Percentiles rank a stretch among this genome's conserved stretches.
phyloP scores from a whole-genome alignment of 2,113 vertebrate species.

The Pantherophis guttatus region DNA sequence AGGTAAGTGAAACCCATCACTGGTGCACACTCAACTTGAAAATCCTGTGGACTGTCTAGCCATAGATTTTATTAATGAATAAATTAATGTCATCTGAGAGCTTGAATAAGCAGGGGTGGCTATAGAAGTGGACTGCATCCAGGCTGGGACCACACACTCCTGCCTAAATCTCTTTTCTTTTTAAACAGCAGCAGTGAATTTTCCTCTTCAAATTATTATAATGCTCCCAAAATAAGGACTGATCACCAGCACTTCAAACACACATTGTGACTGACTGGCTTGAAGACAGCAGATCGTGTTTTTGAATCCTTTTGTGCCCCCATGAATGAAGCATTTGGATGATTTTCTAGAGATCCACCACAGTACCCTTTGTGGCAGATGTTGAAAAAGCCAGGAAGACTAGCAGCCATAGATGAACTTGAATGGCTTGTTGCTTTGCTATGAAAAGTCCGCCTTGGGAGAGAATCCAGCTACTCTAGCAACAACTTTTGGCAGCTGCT shows the following conservation, averaged over 20 bases:
- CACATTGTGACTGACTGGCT: neutral
- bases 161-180: neutral
- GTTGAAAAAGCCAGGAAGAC: slow-evolving; percentile 44
- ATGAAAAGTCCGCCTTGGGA: slow-evolving; percentile 60
- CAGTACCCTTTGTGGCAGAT: neutral
- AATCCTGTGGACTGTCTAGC: neutral
- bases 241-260: neutral
- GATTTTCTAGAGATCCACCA: neutral
- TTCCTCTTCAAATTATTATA: neutral
- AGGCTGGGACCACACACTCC: neutral
- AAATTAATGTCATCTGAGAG: neutral
- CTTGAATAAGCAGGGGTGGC: neutral
- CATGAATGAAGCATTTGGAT: neutral
- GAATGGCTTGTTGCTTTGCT: slow-evolving; percentile 44
- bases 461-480: slow-evolving; percentile 66
- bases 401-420: slow-evolving; percentile 42
- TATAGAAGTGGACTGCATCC: neutral
- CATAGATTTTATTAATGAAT: neutral
- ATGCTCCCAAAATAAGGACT: neutral
- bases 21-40: neutral
- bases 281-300: neutral
- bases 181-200: neutral
- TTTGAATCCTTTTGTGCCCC: neutral
- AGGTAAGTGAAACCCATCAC: too few relatives aligned
- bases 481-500: slow-evolving; percentile 59